phyloP scores from a whole-genome alignment of 2,113 vertebrate species.

The Oncorhynchus kisutch region DNA sequence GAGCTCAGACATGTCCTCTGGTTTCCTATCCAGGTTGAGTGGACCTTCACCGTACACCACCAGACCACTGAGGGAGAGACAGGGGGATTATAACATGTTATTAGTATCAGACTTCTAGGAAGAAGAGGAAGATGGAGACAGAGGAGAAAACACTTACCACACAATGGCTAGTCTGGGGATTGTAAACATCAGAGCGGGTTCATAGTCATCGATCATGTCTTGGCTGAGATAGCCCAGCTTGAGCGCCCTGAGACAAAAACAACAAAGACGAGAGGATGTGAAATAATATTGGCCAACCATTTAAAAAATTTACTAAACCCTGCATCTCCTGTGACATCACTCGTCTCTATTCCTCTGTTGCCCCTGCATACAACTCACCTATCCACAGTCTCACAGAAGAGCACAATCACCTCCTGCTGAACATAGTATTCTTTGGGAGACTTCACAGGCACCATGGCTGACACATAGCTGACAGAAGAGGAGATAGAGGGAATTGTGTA shows the following conservation, averaged over 20 bases:
- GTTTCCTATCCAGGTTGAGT: constrained; percentile 89
- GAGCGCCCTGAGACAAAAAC: constrained; percentile 79
- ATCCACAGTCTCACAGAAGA: constrained; percentile 98
- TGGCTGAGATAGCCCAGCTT: constrained; percentile 95
- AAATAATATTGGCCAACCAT: not conserved
- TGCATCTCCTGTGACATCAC: not conserved
- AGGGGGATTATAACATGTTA: not conserved
- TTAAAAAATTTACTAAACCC: not conserved
- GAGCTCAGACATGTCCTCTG: constrained; percentile 96
- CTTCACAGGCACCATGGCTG: constrained; percentile 98
- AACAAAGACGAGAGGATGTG: not conserved
- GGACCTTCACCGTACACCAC: constrained; percentile 95
- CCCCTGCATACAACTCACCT: constrained; percentile 72
- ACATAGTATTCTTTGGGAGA: constrained; percentile 96
- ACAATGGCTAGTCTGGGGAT: constrained; percentile 97
- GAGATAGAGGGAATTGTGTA: not conserved
- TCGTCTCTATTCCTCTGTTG: not conserved
- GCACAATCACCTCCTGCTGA: constrained; percentile 95
- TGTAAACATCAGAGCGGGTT: constrained; percentile 98
- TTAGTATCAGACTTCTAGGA: not conserved
- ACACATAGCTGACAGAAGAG: constrained; percentile 83
- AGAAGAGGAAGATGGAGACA: not conserved
- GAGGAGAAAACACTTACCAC: constrained; percentile 80
- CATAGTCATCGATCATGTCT: constrained; percentile 99
- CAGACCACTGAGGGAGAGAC: constrained; percentile 80